Conservation (phyloP, 92 coral and sea anemone species). For the Hydrozoanthus gracilis region DNA sequence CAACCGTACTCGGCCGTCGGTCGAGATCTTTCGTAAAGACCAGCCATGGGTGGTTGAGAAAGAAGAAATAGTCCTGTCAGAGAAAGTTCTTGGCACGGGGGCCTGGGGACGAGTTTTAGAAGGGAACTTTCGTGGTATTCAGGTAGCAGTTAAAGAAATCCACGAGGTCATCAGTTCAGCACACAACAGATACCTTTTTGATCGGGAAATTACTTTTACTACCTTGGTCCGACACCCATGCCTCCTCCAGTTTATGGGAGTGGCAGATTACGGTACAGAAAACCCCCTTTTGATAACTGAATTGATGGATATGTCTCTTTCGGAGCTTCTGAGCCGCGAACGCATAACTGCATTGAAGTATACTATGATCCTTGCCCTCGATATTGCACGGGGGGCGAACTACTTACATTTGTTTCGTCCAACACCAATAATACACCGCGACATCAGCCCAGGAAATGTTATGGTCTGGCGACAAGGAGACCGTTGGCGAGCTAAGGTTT, state of each 20-base stretch:
- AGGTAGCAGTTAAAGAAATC: constrained; percentile 87
- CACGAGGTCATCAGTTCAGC: constrained; percentile 84
- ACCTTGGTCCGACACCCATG: constrained; percentile 83
- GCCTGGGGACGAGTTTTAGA: constrained; percentile 91
- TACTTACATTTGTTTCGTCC: constrained; percentile 88
- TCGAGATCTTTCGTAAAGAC: constrained; percentile 68
- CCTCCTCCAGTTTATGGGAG: constrained; percentile 83
- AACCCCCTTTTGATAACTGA: constrained; percentile 74
- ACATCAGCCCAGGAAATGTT: constrained; percentile 83
- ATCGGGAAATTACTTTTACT: constrained; percentile 85
- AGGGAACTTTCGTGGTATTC: constrained; percentile 81
- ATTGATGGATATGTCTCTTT: constrained; percentile 86
- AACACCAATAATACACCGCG: constrained; percentile 89
- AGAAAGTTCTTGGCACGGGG: constrained; percentile 82
- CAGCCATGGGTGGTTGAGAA: constrained; percentile 83
- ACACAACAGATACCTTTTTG: constrained; percentile 73
- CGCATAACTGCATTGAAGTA: constrained; percentile 61
- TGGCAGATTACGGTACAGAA: constrained; percentile 71
- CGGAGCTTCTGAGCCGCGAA: constrained; percentile 66
- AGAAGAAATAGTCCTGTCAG: constrained; percentile 72
- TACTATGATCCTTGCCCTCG: constrained; percentile 74
- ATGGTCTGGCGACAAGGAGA: constrained; percentile 94
- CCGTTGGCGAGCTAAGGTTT: constrained; percentile 88
- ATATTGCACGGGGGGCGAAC: constrained; percentile 80
- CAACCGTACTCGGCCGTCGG: constrained; percentile 63